phyloP scores from a whole-genome alignment of 2,888 invertebrate species.

The Diadegma fenestrale region DNA sequence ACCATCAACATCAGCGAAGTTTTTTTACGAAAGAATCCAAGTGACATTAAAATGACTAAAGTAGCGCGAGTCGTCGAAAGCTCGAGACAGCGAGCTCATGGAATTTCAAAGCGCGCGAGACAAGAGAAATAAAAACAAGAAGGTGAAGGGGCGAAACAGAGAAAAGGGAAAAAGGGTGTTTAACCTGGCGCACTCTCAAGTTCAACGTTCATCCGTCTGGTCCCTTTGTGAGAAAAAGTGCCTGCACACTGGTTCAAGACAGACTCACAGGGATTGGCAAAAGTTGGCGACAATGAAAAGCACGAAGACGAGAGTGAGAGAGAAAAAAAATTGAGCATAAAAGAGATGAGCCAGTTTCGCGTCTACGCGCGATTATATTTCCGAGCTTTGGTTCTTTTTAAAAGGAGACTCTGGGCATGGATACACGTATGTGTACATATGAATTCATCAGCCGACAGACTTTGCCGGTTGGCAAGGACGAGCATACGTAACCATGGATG shows the following conservation, averaged over 20 bases:
- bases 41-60: background rate
- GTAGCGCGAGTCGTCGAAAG: background rate
- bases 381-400: slow-evolving; percentile 56
- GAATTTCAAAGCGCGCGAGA: slow-evolving; percentile 20
- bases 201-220: slow-evolving; percentile 54
- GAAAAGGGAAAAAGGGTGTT: slow-evolving; percentile 14
- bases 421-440: slow-evolving; percentile 14
- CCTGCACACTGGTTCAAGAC: background rate
- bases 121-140: background rate
- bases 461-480: slow-evolving; percentile 56
- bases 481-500: slow-evolving; percentile 12
- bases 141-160: background rate
- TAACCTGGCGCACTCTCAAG: slow-evolving; percentile 37
- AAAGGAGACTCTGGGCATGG: slow-evolving; percentile 43
- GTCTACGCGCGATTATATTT: slow-evolving; percentile 58
- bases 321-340: slow-evolving; percentile 33
- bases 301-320: slow-evolving; percentile 16
- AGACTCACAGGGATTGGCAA: slow-evolving; percentile 27
- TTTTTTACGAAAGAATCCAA: background rate
- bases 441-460: slow-evolving; percentile 45
- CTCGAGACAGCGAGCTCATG: slow-evolving; percentile 7
- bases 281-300: slow-evolving; percentile 63
- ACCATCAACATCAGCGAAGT: background rate
- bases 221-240: slow-evolving; percentile 23
- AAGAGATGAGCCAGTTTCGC: slow-evolving; percentile 62